A percentile compares a stretch with the other conserved stretches of the same genome.
Conservation (phyloP, 2,888 invertebrate genomes). For the Strigamia maritima region DNA sequence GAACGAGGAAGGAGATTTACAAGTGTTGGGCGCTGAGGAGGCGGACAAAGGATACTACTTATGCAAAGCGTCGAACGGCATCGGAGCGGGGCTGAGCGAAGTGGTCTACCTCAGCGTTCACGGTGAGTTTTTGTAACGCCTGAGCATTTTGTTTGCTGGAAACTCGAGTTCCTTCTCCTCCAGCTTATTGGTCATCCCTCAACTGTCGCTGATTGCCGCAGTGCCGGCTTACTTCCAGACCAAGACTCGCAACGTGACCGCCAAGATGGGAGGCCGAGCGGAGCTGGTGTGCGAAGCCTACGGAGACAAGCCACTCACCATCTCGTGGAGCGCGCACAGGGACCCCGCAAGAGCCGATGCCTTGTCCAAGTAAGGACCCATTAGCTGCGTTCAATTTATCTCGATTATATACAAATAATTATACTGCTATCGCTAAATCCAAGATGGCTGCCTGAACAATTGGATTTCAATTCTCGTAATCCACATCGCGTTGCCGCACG, state of each 20-base stretch:
- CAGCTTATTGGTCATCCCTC: slow-evolving; percentile 27
- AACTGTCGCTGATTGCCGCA: slow-evolving; percentile 35
- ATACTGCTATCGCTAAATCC: too few relatives aligned
- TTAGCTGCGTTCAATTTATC: too few relatives aligned
- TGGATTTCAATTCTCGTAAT: too few relatives aligned
- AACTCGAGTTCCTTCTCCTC: slow-evolving; percentile 27
- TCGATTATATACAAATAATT: too few relatives aligned
- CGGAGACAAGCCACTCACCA: slow-evolving; percentile 42
- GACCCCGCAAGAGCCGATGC: slow-evolving; percentile 22
- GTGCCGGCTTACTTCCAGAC: slow-evolving; percentile 43
- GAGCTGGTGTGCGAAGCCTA: slow-evolving; percentile 41
- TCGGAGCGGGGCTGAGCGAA: slow-evolving; percentile 42
- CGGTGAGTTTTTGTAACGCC: slow-evolving; percentile 35
- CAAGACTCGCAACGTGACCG: slow-evolving; percentile 40
- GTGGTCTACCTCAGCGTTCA: slow-evolving; percentile 42
- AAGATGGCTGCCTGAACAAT: too few relatives aligned
- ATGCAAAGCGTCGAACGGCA: slow-evolving; percentile 42
- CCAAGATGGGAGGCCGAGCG: slow-evolving; percentile 41
- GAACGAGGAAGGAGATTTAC: slow-evolving; percentile 39
- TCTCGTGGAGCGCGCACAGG: slow-evolving; percentile 39
- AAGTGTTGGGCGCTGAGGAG: slow-evolving; percentile 38
- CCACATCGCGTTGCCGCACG: too few relatives aligned
- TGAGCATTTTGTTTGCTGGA: slow-evolving; percentile 18
- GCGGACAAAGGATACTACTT: slow-evolving; percentile 41
- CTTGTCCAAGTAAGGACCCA: slow-evolving; percentile 6